Percentiles rank a stretch among this genome's conserved stretches.
Evolutionary conservation across 2,797 vertebrate genomes (phyloP).

Genomic region (Helicolenus hilgendorfi): DNA sequence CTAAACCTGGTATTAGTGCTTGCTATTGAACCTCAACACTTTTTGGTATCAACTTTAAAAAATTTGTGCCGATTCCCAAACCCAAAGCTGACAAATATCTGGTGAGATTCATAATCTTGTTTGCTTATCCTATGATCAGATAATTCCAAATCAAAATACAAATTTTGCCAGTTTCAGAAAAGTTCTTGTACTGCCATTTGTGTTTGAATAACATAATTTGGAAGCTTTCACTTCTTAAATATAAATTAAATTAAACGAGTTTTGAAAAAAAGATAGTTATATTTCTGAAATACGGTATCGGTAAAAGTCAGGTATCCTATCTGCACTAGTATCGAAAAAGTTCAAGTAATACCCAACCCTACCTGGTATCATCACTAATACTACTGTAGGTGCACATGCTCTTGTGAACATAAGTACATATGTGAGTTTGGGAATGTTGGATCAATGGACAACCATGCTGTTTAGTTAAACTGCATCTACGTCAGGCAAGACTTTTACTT

Average conservation of each 20-base stretch:
- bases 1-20: not conserved
- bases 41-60: not conserved
- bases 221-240: not conserved
- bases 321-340: not conserved
- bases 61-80: not conserved
- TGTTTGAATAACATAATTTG: not conserved
- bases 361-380: not conserved
- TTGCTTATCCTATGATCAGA: not conserved
- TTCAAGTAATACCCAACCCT: not conserved
- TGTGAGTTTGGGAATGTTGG: not conserved
- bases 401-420: not conserved
- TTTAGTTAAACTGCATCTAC: not conserved
- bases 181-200: not conserved
- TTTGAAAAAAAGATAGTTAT: not conserved
- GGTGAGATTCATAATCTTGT: not conserved
- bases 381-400: too few species aligned
- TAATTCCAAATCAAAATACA: not conserved
- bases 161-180: not conserved
- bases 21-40: not conserved
- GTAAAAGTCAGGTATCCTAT: not conserved
- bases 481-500: not conserved
- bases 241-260: not conserved
- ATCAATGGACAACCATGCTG: not conserved
- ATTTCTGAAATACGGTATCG: not conserved
- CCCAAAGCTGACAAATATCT: not conserved